Percentiles rank a stretch among this genome's conserved stretches.
phyloP scores from a whole-genome alignment of 2,113 vertebrate genomes.

The Orientallactaga bullata region DNA sequence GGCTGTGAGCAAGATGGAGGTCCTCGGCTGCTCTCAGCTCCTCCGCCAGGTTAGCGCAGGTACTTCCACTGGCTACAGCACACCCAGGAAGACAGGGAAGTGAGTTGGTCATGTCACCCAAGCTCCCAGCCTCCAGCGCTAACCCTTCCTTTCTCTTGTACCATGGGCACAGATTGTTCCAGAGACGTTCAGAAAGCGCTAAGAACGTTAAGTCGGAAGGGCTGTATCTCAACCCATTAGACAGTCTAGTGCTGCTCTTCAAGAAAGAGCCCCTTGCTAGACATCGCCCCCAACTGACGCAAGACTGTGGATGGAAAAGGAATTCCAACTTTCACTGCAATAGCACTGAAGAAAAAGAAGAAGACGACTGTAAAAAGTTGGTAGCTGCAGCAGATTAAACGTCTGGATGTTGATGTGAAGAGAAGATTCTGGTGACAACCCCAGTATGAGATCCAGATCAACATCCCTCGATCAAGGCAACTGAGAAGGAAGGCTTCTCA shows the following conservation, averaged over 20 bases:
- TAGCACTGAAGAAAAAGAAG: slow-evolving; percentile 70
- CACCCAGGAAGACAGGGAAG: neutral
- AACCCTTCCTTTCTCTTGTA: neutral
- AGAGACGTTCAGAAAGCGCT: neutral
- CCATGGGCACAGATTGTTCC: neutral
- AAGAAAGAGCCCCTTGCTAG: slow-evolving; percentile 25
- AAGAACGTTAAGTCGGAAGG: slow-evolving; percentile 39
- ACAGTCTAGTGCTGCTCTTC: too few species aligned
- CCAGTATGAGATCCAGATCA: slow-evolving; percentile 47
- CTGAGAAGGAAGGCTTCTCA: slow-evolving; percentile 75
- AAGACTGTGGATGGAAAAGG: slow-evolving; percentile 73
- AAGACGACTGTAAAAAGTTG: slow-evolving; percentile 79
- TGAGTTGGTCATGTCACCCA: neutral
- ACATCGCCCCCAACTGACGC: slow-evolving; percentile 59
- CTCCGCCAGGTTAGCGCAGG: slow-evolving; percentile 67
- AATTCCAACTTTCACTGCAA: slow-evolving; percentile 71
- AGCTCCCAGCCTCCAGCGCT: neutral
- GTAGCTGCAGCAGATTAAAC: slow-evolving; percentile 72
- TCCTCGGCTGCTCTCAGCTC: slow-evolving; percentile 69
- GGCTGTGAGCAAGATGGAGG: slow-evolving; percentile 82
- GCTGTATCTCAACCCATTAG: neutral
- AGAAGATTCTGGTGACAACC: slow-evolving; percentile 71
- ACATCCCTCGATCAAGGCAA: slow-evolving; percentile 31
- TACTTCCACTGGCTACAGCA: neutral
- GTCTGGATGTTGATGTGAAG: slow-evolving; percentile 65